Conservation (phyloP, 2,797 vertebrate species). For the Scolopax bukidnonensis region DNA sequence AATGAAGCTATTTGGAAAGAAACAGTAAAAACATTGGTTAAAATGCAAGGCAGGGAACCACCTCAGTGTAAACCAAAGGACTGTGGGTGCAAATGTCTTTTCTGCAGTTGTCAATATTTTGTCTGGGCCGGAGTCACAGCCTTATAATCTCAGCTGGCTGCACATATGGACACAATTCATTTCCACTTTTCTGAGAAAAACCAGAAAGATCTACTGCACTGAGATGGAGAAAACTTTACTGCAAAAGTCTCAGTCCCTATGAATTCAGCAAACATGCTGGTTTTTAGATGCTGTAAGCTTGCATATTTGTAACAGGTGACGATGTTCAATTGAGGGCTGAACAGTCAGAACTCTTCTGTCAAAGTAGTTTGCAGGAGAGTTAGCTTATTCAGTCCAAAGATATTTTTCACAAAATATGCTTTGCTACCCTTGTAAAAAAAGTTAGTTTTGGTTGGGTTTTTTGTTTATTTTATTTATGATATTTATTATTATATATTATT, state of each 20-base stretch:
- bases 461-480: neutral
- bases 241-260: neutral
- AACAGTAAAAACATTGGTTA: neutral
- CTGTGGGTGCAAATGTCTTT: neutral
- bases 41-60: neutral
- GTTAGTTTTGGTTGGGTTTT: accelerated
- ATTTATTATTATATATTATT: no score
- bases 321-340: neutral
- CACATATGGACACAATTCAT: neutral
- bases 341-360: neutral
- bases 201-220: neutral
- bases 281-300: neutral
- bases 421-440: neutral
- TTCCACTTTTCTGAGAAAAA: neutral
- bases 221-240: neutral
- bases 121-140: neutral
- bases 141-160: neutral
- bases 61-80: neutral
- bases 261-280: neutral
- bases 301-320: neutral
- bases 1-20: neutral
- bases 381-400: neutral
- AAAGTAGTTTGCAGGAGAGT: neutral
- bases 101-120: neutral
- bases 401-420: neutral